Evolutionary conservation across 2,113 vertebrate species (phyloP), one percentile per base, ranked within the genome.

Genomic region (Tupaia chinensis): DNA sequence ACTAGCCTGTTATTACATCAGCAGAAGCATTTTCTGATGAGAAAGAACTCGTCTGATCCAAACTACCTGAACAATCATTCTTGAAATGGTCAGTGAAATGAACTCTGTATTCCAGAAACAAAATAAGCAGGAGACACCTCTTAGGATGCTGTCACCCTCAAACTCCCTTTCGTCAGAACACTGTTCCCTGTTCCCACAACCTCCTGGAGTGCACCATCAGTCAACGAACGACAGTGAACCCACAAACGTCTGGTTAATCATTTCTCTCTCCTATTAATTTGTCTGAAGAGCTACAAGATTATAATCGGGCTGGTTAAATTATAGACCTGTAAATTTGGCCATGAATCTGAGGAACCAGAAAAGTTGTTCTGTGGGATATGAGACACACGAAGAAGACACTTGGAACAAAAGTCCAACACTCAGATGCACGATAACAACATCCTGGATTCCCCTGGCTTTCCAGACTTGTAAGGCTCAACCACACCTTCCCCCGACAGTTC

Each of bases 11-110:
- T 58, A 14, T 27, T 63, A 70, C 0, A 17, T 16, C 58, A 72
- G 5, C 13, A 73, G 27, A 78, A 76, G 61, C 20, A 19, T 17
- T 77, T 82, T 25, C 54, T 7, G 7, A 77, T 15, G 44, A 65
- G 15, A 65, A 69, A 60, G n/a, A 76, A 83, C 32, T 82, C 60
- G 34, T 9, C 60, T 17, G 22, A 72, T 27, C 66, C 76, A 25
- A 77, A 44, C 79, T 65, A 85, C 3, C 34, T 19, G 5, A 44
- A 32, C 9, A 27, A 85, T 56, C 56, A 80, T 81, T 63, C 70
- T 82, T 89, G 34, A 89, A 92, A 88, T 53, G 63, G 23, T 78
- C 32, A 69, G 23, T 85, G 83, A 73, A 87, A 91, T 80, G 61
- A 56, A 76, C 78, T 79, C 20, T 66, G 54, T 3, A 81, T 82